Percentiles rank a stretch among this genome's conserved stretches.
These are phyloP conservation scores for Coluber constrictor DNA, from an alignment of 2,797 vertebrate genomes.

Conservation along the genomic window DNA sequence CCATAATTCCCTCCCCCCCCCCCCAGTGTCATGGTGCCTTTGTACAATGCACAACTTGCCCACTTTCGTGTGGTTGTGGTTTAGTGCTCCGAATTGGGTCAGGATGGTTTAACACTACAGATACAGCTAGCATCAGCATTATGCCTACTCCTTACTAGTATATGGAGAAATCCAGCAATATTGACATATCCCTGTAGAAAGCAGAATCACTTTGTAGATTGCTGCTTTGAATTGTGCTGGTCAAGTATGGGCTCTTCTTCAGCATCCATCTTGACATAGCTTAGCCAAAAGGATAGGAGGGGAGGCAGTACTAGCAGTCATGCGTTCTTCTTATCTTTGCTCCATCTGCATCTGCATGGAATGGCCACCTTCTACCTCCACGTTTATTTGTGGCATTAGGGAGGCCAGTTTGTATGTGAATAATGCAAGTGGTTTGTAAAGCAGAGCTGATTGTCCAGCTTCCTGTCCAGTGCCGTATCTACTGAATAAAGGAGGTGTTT, in stretches of 20 bases:
- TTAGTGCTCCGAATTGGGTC: not conserved
- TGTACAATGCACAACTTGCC: not conserved
- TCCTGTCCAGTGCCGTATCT: slow-evolving; percentile 18
- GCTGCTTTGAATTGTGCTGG: not conserved
- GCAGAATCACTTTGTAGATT: not conserved
- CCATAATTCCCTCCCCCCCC: not conserved
- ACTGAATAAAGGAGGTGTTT: slow-evolving; percentile 26
- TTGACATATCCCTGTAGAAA: not conserved
- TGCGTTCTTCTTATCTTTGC: slow-evolving; percentile 57
- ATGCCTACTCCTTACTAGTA: not conserved
- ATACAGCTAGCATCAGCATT: not conserved
- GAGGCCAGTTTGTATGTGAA: slow-evolving; percentile 3
- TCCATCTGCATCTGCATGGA: slow-evolving; percentile 42
- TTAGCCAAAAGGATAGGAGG: not conserved
- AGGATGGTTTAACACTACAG: not conserved
- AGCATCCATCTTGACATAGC: not conserved
- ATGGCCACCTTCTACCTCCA: slow-evolving; percentile 12
- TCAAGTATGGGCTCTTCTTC: not conserved
- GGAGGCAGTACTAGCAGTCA: slow-evolving; percentile 37
- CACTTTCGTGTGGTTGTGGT: not conserved
- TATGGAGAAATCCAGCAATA: not conserved
- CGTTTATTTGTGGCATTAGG: slow-evolving; percentile 12
- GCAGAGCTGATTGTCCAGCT: slow-evolving; percentile 1
- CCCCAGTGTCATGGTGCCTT: not conserved
- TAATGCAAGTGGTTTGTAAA: slow-evolving; percentile 19